These are phyloP conservation scores for Poecilobothrus nobilitatus DNA, from an alignment of 2,888 invertebrate genomes.

Conservation along the genomic window DNA sequence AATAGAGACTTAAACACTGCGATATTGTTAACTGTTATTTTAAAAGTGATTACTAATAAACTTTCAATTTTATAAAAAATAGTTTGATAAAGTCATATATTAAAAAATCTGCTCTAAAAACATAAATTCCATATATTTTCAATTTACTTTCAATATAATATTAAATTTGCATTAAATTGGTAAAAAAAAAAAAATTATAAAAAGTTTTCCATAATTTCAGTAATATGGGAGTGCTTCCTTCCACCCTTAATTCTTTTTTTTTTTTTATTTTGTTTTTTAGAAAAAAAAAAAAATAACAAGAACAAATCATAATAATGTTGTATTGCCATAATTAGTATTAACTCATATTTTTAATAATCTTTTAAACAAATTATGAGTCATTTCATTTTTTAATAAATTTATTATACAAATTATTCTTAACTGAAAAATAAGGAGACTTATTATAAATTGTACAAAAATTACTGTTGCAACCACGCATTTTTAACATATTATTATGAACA, in stretches of 20 bases:
- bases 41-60: too few relatives aligned
- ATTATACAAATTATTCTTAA: background rate
- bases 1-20: too few relatives aligned
- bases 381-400: background rate
- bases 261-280: background rate
- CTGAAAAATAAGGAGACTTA: background rate
- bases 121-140: too few relatives aligned
- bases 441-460: background rate
- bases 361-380: background rate
- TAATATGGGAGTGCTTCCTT: too few relatives aligned
- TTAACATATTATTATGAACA: background rate
- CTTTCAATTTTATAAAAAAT: background rate
- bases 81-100: background rate
- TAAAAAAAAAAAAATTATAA: too few relatives aligned
- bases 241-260: background rate
- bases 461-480: background rate
- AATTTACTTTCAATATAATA: too few relatives aligned
- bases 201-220: too few relatives aligned
- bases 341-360: background rate
- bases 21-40: too few relatives aligned
- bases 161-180: too few relatives aligned
- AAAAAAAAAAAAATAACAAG: background rate
- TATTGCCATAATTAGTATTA: background rate
- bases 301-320: background rate
- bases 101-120: too few relatives aligned